Evolutionary conservation across 2,113 vertebrate genomes (phyloP), one percentile per base, ranked within the genome.

Genomic region (Porphyrio hochstetteri): DNA sequence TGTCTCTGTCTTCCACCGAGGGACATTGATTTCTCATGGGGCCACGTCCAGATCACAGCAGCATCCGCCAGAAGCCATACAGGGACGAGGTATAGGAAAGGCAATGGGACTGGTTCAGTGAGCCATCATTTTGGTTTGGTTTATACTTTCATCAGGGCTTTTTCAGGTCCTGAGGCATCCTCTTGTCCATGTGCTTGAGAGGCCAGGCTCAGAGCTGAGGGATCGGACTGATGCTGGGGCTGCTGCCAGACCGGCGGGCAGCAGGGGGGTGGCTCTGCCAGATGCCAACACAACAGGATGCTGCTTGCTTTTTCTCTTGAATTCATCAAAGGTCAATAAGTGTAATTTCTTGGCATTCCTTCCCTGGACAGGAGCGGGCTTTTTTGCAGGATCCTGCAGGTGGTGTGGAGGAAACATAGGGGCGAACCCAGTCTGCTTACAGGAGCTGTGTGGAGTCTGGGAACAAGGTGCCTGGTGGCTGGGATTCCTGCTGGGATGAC

Each of bases 261-360:
- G 48, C 0, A 0, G 24, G 10, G 11, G 2, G 20, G 7, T 68
- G 52, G 38, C 38, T 11, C 28, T 70, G 42, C 35, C 7, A 13
- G 25, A 20, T 46, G 57, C 50, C 23, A n/a, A 6, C 24, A 35
- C 11, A n/a, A 67, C 20, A 61, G 61, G 52, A 57, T 1, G 0
- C 36, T 0, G 2, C 42, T 56, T 88, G 28, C 13, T 19, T 64
- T 65, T 90, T 69, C 23, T 25, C 16, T 19, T 23, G 7, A 65
- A 56, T 70, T 67, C 5, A 10, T 56, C 60, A 42, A n/a, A 52
- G 10, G 11, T 60, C 28, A 14, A 15, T 46, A 4, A 64, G 72
- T 65, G 35, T 55, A 4, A 53, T 85, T 65, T 75, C 25, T 78
- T 70, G 65, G 19, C 7, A 12, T 57, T 82, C 19, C 31, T 86